Percentiles rank a stretch among this genome's conserved stretches.
Evolutionary conservation across 2,888 invertebrate genomes (phyloP).

Genomic region (Hydropsyche betteni): DNA sequence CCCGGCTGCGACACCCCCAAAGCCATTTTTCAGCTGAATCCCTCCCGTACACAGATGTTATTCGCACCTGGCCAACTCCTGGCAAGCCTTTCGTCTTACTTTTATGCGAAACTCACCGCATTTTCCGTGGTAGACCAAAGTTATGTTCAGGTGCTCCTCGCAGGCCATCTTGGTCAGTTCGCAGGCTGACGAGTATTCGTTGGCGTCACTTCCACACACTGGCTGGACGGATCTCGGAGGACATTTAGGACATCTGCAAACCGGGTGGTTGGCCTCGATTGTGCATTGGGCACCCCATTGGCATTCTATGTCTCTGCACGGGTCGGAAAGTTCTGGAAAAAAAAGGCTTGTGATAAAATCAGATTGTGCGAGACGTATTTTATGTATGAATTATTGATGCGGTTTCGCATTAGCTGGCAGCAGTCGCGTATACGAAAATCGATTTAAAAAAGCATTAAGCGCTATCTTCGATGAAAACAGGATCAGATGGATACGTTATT

Average conservation of each 20-base stretch:
- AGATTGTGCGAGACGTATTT: background rate
- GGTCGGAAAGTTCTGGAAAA: conserved; percentile 73
- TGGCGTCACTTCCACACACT: conserved; percentile 88
- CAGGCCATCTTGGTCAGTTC: conserved; percentile 86
- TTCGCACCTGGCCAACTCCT: conserved; percentile 3
- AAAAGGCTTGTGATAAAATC: background rate
- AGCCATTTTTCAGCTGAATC: conserved; percentile 3
- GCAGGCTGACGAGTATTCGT: conserved; percentile 86
- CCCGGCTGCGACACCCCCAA: background rate
- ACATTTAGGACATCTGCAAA: conserved; percentile 78
- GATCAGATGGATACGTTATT: too few relatives aligned
- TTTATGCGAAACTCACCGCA: conserved; percentile 74
- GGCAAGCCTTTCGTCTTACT: too few relatives aligned
- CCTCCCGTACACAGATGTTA: background rate
- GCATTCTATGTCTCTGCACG: conserved; percentile 75
- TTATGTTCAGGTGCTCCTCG: conserved; percentile 75
- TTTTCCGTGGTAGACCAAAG: conserved; percentile 83
- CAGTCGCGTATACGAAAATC: conserved; percentile 1
- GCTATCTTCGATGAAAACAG: too few relatives aligned
- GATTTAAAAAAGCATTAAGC: too few relatives aligned
- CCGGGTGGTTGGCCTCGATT: conserved; percentile 73
- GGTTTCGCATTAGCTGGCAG: conserved; percentile 1
- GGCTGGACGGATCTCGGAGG: conserved; percentile 73
- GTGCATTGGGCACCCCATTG: conserved; percentile 76
- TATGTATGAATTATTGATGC: conserved; percentile 14